phyloP scores from a whole-genome alignment of 2,797 vertebrate genomes.

The Silurus aristotelis region DNA sequence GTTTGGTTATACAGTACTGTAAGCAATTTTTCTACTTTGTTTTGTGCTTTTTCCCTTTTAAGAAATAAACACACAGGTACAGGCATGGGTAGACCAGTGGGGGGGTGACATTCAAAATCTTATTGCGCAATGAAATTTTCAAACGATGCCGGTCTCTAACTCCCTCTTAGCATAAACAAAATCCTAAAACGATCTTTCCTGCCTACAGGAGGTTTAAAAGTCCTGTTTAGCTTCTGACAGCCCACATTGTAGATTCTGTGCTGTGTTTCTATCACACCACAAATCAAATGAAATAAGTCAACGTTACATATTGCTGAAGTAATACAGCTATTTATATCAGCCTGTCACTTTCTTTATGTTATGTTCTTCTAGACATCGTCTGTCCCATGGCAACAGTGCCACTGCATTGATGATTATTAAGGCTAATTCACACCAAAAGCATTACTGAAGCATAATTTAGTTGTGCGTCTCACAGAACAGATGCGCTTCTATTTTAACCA shows the following conservation, averaged over 20 bases:
- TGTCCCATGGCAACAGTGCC: background rate
- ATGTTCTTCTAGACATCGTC: background rate
- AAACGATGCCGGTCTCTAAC: background rate
- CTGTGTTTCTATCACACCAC: background rate
- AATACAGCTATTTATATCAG: background rate
- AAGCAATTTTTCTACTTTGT: background rate
- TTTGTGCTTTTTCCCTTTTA: background rate
- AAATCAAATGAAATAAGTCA: background rate
- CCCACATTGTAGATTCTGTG: background rate
- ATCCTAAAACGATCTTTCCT: conserved; percentile 4
- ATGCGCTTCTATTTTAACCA: conserved; percentile 26
- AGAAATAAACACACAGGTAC: background rate
- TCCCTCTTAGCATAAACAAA: background rate
- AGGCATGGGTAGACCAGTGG: background rate
- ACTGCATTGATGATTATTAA: background rate
- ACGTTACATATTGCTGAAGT: background rate
- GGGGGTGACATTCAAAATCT: conserved; percentile 10
- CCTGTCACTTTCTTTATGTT: background rate
- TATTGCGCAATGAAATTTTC: background rate
- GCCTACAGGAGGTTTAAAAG: conserved; percentile 5
- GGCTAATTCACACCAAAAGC: background rate
- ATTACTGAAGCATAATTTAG: conserved; percentile 14
- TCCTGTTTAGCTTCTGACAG: background rate
- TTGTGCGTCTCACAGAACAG: background rate
- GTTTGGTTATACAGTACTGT: background rate